These are phyloP conservation scores for Pterocles burchelli DNA, from an alignment of 2,113 vertebrate species.

Conservation along the genomic window DNA sequence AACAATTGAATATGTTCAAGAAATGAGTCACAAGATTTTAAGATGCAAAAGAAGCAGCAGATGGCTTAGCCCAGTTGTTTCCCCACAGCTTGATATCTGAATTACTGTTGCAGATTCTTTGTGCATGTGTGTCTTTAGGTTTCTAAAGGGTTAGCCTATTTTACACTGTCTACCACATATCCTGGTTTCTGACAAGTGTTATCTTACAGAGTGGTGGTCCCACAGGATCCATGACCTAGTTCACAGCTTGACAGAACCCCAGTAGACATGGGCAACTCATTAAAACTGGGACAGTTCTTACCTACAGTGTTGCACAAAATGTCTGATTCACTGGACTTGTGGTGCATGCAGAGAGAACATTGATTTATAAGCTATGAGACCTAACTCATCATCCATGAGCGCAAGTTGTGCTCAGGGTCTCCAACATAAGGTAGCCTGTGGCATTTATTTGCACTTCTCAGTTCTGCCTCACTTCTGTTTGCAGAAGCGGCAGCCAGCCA, in stretches of 20 bases:
- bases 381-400: background rate
- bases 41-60: background rate
- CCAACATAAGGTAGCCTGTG: background rate
- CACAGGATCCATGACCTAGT: background rate
- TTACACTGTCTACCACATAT: background rate
- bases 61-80: background rate
- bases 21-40: background rate
- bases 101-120: background rate
- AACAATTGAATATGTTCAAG: background rate
- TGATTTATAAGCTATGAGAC: background rate
- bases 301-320: background rate
- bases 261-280: background rate
- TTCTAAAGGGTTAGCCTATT: background rate
- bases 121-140: background rate
- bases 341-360: background rate
- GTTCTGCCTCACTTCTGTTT: background rate
- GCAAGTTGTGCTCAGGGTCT: background rate
- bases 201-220: background rate
- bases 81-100: background rate
- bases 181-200: background rate
- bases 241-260: background rate
- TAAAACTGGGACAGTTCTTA: background rate
- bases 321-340: background rate
- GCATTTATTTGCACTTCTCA: background rate
- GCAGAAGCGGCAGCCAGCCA: background rate